Evolutionary conservation across 2,113 vertebrate species (phyloP).

Genomic region (Odontophorus gujanensis): DNA sequence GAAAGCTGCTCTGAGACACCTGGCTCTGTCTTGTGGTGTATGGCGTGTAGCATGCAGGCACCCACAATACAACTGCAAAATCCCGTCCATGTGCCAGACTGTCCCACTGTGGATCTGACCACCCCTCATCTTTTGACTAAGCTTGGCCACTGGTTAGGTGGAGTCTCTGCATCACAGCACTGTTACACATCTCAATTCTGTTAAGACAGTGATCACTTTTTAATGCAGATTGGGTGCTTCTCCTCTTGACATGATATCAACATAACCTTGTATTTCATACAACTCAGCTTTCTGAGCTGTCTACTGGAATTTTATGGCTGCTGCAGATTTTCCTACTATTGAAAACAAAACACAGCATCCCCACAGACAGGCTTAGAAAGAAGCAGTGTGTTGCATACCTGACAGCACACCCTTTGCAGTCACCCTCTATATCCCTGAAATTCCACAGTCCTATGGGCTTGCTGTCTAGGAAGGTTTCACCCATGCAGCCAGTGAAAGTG

Average conservation of each 20-base stretch:
- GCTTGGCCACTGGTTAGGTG: neutral
- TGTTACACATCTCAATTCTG: neutral
- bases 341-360: rapidly evolving
- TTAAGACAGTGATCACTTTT: neutral
- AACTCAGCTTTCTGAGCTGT: neutral
- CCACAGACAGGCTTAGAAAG: neutral
- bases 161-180: neutral
- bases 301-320: neutral
- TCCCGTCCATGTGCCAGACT: neutral
- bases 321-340: neutral
- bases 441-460: conserved; percentile 98
- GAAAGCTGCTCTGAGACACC: neutral
- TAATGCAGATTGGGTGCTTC: neutral
- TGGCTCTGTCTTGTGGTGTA: rapidly evolving
- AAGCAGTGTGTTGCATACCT: conserved; percentile 80
- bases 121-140: neutral
- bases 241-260: neutral
- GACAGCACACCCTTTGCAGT: conserved; percentile 94
- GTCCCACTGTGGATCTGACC: neutral
- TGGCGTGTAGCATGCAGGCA: neutral
- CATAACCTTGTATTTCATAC: neutral
- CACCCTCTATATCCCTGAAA: conserved; percentile 92
- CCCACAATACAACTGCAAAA: neutral
- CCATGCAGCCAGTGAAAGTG: conserved; percentile 96
- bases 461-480: conserved; percentile 92